These are phyloP conservation scores for Coreoperca whiteheadi DNA, from an alignment of 2,113 vertebrate genomes.

Conservation along the genomic window DNA sequence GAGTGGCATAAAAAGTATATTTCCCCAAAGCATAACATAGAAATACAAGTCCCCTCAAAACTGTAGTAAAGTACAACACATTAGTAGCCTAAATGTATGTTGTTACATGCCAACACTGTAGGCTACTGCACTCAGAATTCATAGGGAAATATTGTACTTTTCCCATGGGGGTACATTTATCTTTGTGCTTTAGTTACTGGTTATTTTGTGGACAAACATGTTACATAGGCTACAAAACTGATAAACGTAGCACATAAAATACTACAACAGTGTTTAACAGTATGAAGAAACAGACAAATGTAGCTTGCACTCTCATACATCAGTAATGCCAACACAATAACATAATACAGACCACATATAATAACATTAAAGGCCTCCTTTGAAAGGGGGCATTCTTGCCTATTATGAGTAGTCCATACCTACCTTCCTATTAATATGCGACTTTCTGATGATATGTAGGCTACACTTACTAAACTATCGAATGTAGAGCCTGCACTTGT, in stretches of 20 bases:
- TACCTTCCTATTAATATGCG: not conserved
- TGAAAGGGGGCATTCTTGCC: not conserved
- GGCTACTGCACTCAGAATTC: not conserved
- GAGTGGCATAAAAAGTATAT: not conserved
- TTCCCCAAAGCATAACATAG: not conserved
- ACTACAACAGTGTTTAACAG: too few species aligned
- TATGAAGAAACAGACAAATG: too few species aligned
- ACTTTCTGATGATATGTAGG: not conserved
- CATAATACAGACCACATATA: not conserved
- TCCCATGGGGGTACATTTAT: not conserved
- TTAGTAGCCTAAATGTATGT: not conserved
- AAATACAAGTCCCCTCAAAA: not conserved
- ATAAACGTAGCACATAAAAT: too few species aligned
- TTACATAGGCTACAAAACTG: not conserved
- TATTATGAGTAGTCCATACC: not conserved
- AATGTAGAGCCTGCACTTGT: not conserved
- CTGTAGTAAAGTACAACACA: not conserved
- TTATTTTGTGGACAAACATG: not conserved
- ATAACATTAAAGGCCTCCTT: not conserved
- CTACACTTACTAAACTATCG: not conserved
- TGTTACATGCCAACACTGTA: not conserved
- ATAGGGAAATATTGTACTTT: not conserved
- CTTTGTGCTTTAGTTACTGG: not conserved
- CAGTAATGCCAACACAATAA: not conserved
- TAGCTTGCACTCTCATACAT: not conserved